Percentiles rank a stretch among this genome's conserved stretches.
Conservation (phyloP, 2,888 invertebrate genomes). For the Meteorus colon region DNA sequence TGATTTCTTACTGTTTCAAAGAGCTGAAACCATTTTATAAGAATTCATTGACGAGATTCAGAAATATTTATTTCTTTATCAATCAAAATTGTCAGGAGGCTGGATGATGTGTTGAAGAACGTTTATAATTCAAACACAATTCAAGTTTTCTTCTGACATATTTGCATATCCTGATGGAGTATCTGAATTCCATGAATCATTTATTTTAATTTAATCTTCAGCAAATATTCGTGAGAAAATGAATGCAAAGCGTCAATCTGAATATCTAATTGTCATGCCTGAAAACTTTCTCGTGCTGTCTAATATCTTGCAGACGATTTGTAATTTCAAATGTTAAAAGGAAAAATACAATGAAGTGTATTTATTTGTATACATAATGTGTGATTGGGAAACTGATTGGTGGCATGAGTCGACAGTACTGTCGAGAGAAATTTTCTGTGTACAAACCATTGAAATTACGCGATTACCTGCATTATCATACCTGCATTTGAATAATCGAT, state of each 20-base stretch:
- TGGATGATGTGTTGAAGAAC: not conserved
- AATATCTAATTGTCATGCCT: not conserved
- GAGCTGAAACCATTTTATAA: constrained; percentile 76
- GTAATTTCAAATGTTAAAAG: not conserved
- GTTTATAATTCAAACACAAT: not conserved
- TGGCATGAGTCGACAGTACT: constrained; percentile 8
- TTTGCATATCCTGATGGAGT: not conserved
- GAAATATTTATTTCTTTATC: too few relatives aligned
- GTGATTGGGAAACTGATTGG: not conserved
- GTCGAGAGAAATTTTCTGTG: not conserved
- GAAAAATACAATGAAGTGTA: not conserved
- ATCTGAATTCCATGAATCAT: not conserved
- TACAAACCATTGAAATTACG: not conserved
- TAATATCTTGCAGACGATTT: not conserved
- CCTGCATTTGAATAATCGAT: not conserved
- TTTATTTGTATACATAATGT: not conserved
- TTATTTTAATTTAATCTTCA: not conserved
- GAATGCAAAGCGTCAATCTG: not conserved
- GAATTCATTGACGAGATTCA: not conserved
- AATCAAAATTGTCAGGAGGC: not conserved
- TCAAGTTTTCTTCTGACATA: not conserved
- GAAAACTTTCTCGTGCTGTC: constrained; percentile 1
- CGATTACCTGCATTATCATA: not conserved
- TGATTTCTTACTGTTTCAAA: constrained; percentile 82
- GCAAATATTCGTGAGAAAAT: not conserved